A percentile compares a stretch with the other conserved stretches of the same genome.
phyloP scores from a whole-genome alignment of 2,888 invertebrate genomes.

The Agriotes lineatus region DNA sequence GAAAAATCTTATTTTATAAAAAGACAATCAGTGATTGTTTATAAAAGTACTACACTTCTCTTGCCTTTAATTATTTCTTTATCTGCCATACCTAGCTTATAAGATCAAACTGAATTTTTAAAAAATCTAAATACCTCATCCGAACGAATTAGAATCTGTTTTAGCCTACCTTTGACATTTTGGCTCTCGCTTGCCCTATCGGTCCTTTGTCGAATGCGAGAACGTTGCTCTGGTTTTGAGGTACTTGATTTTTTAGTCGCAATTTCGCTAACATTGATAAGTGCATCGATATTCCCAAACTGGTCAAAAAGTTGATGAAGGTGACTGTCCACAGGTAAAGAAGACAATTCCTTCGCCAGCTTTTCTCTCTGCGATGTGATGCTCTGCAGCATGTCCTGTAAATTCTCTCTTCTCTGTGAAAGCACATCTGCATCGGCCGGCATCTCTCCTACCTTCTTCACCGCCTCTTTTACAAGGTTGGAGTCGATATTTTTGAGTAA shows the following conservation, averaged over 20 bases:
- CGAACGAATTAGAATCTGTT: no score
- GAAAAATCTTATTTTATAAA: no score
- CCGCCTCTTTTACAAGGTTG: not conserved
- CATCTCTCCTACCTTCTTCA: not conserved
- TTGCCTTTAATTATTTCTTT: no score
- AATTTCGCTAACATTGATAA: constrained; percentile 30
- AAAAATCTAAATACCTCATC: no score
- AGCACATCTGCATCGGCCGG: not conserved
- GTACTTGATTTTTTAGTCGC: not conserved
- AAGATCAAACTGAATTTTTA: no score
- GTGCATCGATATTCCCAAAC: constrained; percentile 31
- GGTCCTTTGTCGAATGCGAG: no score
- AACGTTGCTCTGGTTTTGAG: not conserved
- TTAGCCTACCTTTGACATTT: no score
- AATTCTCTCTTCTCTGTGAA: constrained; percentile 46
- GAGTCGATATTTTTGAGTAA: constrained; percentile 4
- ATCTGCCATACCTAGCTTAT: no score
- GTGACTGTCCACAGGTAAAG: constrained; percentile 58
- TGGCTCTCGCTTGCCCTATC: not conserved
- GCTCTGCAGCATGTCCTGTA: constrained; percentile 60
- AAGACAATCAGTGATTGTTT: no score
- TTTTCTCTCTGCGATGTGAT: constrained; percentile 62
- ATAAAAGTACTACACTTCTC: no score
- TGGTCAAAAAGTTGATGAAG: constrained; percentile 47
- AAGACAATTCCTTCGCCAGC: constrained; percentile 59